Evolutionary conservation across 1,140 invertebrate genomes (phyloP).

Genomic region (Lordiphosa clarofinis): DNA sequence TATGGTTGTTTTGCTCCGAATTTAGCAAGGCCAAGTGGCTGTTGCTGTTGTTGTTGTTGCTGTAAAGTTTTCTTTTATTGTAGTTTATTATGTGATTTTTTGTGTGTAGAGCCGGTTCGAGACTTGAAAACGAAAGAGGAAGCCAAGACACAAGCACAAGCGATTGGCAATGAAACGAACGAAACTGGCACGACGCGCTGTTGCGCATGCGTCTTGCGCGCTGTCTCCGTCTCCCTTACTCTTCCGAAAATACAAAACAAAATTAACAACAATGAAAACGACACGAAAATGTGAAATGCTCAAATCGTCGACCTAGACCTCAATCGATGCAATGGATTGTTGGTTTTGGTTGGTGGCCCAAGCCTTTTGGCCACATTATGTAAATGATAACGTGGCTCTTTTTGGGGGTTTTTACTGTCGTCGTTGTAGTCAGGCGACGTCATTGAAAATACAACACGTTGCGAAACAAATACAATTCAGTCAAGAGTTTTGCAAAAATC

Average conservation of each 20-base stretch:
- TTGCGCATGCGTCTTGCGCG: constrained; percentile 52
- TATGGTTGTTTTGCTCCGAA: constrained; percentile 71
- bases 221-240: background rate
- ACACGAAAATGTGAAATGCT: constrained; percentile 77
- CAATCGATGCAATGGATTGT: constrained; percentile 57
- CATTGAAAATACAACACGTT: constrained; percentile 1
- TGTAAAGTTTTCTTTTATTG: constrained; percentile 76
- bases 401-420: constrained; percentile 16
- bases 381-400: constrained; percentile 50
- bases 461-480: background rate
- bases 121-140: constrained; percentile 40
- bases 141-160: constrained; percentile 28
- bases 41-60: constrained; percentile 30
- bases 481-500: constrained; percentile 8
- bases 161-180: constrained; percentile 64
- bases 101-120: constrained; percentile 56
- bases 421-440: background rate
- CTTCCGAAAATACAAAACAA: constrained; percentile 18
- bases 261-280: constrained; percentile 63
- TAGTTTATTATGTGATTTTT: constrained; percentile 75
- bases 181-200: constrained; percentile 53
- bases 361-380: constrained; percentile 64
- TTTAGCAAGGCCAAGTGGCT: constrained; percentile 71
- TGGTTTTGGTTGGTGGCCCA: background rate
- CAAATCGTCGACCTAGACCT: constrained; percentile 74